A percentile compares a stretch with the other conserved stretches of the same genome.
Conservation (phyloP, 2,888 invertebrate genomes). For the Megastigmus dorsalis region DNA sequence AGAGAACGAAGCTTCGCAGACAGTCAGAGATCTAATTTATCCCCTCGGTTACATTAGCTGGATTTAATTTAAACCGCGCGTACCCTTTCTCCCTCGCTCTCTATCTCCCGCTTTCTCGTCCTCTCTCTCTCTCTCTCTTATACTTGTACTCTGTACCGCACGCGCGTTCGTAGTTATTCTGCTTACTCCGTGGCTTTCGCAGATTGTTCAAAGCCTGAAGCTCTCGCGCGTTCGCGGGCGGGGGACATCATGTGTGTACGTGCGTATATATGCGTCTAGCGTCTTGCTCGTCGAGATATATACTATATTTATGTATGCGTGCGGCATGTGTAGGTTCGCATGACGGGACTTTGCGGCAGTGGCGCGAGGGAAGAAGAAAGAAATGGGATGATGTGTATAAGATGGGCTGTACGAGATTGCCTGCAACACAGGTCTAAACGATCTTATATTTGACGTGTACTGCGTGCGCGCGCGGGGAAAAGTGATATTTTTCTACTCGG, state of each 20-base stretch:
- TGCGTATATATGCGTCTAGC: neutral
- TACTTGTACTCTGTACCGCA: conserved; percentile 53
- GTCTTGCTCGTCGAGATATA: neutral
- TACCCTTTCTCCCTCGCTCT: neutral
- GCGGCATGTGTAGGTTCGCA: too few relatives aligned
- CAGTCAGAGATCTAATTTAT: conserved; percentile 68
- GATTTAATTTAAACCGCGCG: conserved; percentile 69
- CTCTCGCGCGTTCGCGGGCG: too few relatives aligned
- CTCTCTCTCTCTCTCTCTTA: conserved; percentile 4
- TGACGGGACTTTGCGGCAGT: too few relatives aligned
- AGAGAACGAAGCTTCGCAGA: conserved; percentile 8
- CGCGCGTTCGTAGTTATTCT: conserved; percentile 59
- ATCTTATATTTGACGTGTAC: too few relatives aligned
- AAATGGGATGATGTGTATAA: too few relatives aligned
- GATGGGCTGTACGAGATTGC: too few relatives aligned
- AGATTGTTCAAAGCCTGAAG: conserved; percentile 51
- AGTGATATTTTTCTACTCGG: too few relatives aligned
- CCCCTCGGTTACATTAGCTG: conserved; percentile 69
- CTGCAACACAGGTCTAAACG: too few relatives aligned
- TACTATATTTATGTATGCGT: too few relatives aligned
- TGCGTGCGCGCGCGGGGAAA: too few relatives aligned
- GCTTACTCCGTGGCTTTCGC: conserved; percentile 56
- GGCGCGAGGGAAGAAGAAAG: too few relatives aligned
- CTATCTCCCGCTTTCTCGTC: neutral
- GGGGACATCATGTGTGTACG: conserved; percentile 9